Percentiles rank a stretch among this genome's conserved stretches.
These are phyloP conservation scores for Cynocephalus volans DNA, from an alignment of 2,113 vertebrate species.

Conservation along the genomic window DNA sequence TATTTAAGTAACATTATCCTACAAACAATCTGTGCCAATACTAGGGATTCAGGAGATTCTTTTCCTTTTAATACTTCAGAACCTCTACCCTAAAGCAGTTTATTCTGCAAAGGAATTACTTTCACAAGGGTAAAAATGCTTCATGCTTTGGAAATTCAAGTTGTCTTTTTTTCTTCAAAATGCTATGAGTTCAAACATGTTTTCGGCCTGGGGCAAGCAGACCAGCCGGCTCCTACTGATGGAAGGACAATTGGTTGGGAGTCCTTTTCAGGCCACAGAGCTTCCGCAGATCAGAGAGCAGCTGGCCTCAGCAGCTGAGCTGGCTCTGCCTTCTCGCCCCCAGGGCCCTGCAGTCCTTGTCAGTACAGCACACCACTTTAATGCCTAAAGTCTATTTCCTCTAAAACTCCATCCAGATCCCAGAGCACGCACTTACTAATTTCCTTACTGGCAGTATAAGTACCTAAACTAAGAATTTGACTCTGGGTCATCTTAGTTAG, in stretches of 20 bases:
- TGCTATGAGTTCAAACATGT: not conserved
- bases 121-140: not conserved
- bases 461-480: not conserved
- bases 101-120: not conserved
- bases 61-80: not conserved
- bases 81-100: not conserved
- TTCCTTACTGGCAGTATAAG: not conserved
- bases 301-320: not conserved
- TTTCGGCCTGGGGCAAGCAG: not conserved
- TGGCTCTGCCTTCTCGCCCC: not conserved
- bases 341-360: not conserved
- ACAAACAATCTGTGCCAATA: not conserved
- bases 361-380: not conserved
- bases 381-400: not conserved
- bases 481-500: not conserved
- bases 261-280: not conserved
- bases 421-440: not conserved
- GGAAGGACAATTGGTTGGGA: not conserved
- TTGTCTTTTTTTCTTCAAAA: not conserved
- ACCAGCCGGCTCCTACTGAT: not conserved
- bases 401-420: not conserved
- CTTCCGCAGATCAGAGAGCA: not conserved
- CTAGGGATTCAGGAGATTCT: not conserved
- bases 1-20: conserved; percentile 13
- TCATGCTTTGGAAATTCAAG: conserved; percentile 34